These are phyloP conservation scores for Poecile atricapillus DNA, from an alignment of 2,113 vertebrate genomes.

Conservation along the genomic window DNA sequence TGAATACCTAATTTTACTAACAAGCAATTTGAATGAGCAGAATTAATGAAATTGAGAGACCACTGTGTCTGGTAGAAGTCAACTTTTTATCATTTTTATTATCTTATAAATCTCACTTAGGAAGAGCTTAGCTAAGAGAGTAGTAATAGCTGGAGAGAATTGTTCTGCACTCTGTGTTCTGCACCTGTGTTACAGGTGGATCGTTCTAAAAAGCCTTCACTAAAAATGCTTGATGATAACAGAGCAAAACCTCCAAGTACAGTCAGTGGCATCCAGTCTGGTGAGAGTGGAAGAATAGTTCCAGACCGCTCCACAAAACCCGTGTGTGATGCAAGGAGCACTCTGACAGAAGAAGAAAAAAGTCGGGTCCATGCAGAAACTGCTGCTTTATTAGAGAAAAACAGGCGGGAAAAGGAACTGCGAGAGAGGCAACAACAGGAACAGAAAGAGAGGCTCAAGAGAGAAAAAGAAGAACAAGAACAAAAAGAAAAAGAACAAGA, in stretches of 20 bases:
- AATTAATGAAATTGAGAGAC: neutral
- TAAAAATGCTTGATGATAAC: constrained; percentile 69
- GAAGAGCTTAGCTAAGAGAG: neutral
- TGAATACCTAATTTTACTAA: neutral
- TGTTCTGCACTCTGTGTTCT: neutral
- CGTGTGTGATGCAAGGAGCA: neutral
- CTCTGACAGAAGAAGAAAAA: constrained; percentile 82
- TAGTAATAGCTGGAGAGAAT: neutral
- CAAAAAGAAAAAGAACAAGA: constrained; percentile 66
- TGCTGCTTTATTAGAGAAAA: constrained; percentile 76
- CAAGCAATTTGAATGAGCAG: neutral
- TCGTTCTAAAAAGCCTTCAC: constrained; percentile 87
- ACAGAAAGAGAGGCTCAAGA: constrained; percentile 65
- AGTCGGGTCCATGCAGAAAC: constrained; percentile 78
- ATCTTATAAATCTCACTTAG: neutral
- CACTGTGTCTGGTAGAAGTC: neutral
- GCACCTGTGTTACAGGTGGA: constrained; percentile 80
- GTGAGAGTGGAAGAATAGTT: constrained; percentile 73
- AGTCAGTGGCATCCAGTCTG: constrained; percentile 60
- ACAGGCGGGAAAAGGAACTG: constrained; percentile 78
- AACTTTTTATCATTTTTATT: neutral
- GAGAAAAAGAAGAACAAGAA: constrained; percentile 57
- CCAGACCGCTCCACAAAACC: constrained; percentile 90
- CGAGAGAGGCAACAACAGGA: constrained; percentile 71
- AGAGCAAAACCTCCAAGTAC: constrained; percentile 66